A percentile compares a stretch with the other conserved stretches of the same genome.
Evolutionary conservation across 2,797 vertebrate species (phyloP).

Genomic region (Coreius guichenoti): DNA sequence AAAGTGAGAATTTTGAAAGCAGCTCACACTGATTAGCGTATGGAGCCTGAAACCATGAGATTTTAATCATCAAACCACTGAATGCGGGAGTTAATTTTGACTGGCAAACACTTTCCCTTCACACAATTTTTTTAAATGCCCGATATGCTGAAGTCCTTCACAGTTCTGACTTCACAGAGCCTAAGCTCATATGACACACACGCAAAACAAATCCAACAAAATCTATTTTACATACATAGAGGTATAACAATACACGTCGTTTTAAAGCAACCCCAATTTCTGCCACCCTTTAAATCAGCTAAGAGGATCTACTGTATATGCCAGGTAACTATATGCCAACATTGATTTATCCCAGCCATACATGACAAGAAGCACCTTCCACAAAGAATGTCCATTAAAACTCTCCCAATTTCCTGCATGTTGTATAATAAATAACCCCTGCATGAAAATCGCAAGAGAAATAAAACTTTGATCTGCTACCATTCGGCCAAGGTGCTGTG

Average conservation of each 20-base stretch:
- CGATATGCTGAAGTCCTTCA: constrained; percentile 29
- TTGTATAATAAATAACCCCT: background rate
- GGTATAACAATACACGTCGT: background rate
- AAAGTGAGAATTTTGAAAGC: constrained; percentile 52
- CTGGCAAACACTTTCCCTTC: constrained; percentile 25
- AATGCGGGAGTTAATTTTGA: constrained; percentile 31
- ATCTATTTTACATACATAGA: background rate
- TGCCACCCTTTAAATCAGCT: constrained; percentile 2
- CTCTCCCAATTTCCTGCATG: background rate
- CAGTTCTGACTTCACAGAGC: constrained; percentile 4
- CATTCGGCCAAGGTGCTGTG: background rate
- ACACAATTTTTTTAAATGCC: background rate
- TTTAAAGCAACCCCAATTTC: background rate
- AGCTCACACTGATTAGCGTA: background rate
- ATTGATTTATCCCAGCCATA: constrained; percentile 4
- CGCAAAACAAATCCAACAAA: constrained; percentile 15
- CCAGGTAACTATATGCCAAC: background rate
- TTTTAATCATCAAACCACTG: constrained; percentile 30
- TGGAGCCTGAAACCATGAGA: constrained; percentile 21
- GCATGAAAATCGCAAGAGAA: background rate
- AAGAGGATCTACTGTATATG: background rate
- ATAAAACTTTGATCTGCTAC: constrained; percentile 27
- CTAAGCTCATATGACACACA: constrained; percentile 7
- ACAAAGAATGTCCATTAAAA: background rate
- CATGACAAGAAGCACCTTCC: constrained; percentile 3